Conservation (phyloP, 2,797 vertebrate species). For the Pygocentrus nattereri region DNA sequence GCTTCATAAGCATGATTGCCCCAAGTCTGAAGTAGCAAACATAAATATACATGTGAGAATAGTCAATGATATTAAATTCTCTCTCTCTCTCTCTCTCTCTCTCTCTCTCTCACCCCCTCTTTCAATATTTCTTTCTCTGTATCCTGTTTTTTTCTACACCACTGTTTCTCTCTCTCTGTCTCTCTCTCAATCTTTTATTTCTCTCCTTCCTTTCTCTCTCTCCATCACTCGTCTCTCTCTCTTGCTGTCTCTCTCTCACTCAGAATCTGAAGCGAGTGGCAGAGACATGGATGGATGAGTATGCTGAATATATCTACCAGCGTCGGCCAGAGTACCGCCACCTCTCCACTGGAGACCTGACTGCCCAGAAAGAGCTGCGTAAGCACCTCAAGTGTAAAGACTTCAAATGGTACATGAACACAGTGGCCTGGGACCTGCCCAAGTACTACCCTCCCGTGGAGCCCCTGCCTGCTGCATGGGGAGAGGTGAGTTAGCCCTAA, state of each 20-base stretch:
- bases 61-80: no score
- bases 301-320: slow-evolving; percentile 90
- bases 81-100: background rate
- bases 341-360: slow-evolving; percentile 88
- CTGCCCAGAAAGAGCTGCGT: slow-evolving; percentile 86
- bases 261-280: slow-evolving; percentile 90
- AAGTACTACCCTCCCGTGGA: slow-evolving; percentile 91
- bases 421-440: slow-evolving; percentile 89
- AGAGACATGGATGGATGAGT: slow-evolving; percentile 93
- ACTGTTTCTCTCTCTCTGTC: background rate
- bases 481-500: slow-evolving; percentile 79
- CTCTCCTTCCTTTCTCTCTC: background rate
- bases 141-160: background rate
- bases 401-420: slow-evolving; percentile 92
- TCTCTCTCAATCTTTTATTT: background rate
- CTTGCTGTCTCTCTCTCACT: slow-evolving; percentile 22
- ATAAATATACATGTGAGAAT: no score
- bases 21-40: no score
- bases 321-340: slow-evolving; percentile 89
- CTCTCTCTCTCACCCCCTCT: background rate
- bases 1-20: no score
- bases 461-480: slow-evolving; percentile 87
- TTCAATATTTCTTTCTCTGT: background rate
- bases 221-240: background rate
- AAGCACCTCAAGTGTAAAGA: slow-evolving; percentile 89